A percentile compares a stretch with the other conserved stretches of the same genome.
Evolutionary conservation across 2,797 vertebrate genomes (phyloP).

Genomic region (Acanthurus tractus): DNA sequence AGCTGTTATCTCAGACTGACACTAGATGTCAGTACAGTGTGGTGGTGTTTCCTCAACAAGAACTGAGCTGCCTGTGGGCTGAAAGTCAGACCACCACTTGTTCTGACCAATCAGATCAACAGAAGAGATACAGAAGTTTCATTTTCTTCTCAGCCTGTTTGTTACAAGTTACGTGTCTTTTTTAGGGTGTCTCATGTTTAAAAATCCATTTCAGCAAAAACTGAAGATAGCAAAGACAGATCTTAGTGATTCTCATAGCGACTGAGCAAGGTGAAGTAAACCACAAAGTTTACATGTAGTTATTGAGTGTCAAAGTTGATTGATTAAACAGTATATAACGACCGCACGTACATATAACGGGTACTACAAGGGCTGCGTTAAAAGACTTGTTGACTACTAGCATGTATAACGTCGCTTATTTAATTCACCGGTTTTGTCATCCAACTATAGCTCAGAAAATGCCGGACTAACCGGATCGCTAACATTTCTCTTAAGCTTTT

Average conservation of each 20-base stretch:
- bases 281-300: neutral
- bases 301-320: neutral
- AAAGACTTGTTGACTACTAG: neutral
- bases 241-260: neutral
- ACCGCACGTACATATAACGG: no score
- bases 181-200: rapidly evolving
- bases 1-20: constrained; percentile 58
- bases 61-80: constrained; percentile 59
- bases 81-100: constrained; percentile 84
- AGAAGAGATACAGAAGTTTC: constrained; percentile 59
- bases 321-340: neutral
- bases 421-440: no score
- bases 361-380: neutral
- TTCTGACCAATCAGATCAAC: constrained; percentile 80
- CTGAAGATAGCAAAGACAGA: neutral
- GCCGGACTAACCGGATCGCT: neutral
- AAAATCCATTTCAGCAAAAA: neutral
- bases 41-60: constrained; percentile 39
- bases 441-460: neutral
- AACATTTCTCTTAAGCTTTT: neutral
- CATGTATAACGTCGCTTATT: neutral
- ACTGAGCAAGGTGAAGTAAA: neutral
- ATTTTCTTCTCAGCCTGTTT: constrained; percentile 2
- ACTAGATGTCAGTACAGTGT: constrained; percentile 81
- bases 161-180: neutral